Evolutionary conservation across 2,113 vertebrate genomes (phyloP).

Genomic region (Polypterus bichir): DNA sequence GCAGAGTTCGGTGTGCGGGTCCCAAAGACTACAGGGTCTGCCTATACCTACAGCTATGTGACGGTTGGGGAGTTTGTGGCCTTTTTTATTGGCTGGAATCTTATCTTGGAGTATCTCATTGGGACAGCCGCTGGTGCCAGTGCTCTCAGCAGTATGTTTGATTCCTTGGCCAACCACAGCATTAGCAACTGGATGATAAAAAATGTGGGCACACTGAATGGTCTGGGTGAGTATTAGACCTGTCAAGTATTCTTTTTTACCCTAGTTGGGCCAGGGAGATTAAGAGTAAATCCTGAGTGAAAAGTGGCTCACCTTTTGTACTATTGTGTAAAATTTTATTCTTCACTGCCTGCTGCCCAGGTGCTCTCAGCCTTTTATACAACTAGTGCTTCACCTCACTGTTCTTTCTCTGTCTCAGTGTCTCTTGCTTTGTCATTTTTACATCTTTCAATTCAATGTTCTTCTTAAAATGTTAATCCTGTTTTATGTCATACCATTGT

Average conservation of each 20-base stretch:
- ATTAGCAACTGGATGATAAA: slow-evolving; percentile 84
- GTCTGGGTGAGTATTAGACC: slow-evolving; percentile 61
- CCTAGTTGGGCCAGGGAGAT: no score
- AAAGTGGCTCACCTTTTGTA: no score
- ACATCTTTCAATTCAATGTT: no score
- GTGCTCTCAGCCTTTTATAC: not conserved
- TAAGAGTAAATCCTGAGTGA: no score
- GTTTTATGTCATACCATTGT: no score
- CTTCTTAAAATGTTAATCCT: no score
- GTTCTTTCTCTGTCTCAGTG: not conserved
- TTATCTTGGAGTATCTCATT: slow-evolving; percentile 95
- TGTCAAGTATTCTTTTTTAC: no score
- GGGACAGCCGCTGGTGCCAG: slow-evolving; percentile 87
- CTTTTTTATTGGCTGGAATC: slow-evolving; percentile 94
- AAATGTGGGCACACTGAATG: slow-evolving; percentile 74
- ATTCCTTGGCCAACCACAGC: slow-evolving; percentile 90
- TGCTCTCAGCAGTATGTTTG: slow-evolving; percentile 93
- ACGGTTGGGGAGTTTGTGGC: slow-evolving; percentile 92
- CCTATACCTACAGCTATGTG: slow-evolving; percentile 97
- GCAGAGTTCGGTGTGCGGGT: slow-evolving; percentile 93
- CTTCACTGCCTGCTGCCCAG: no score
- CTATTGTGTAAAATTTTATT: no score
- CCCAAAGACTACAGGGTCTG: slow-evolving; percentile 90
- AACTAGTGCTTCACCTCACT: not conserved
- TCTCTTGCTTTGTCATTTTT: no score